A percentile compares a stretch with the other conserved stretches of the same genome.
phyloP scores from a whole-genome alignment of 2,113 vertebrate genomes.

The Opisthocomus hoazin region DNA sequence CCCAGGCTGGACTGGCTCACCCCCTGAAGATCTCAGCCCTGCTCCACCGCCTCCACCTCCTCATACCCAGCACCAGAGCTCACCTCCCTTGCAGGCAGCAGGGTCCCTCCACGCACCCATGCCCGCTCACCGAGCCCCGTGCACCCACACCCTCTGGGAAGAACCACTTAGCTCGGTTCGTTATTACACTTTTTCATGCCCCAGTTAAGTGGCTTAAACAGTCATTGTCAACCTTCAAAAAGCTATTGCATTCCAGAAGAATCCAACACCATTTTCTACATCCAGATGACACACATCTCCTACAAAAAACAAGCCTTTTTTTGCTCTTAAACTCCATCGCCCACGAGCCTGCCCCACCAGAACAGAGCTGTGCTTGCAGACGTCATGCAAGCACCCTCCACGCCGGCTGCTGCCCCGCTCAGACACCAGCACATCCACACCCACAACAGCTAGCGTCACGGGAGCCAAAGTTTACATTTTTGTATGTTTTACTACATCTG shows the following conservation, averaged over 20 bases:
- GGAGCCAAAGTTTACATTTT: background rate
- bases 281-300: background rate
- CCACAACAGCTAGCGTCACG: background rate
- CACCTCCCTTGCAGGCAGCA: background rate
- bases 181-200: background rate
- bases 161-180: background rate
- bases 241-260: background rate
- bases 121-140: rapidly evolving
- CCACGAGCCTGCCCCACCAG: rapidly evolving
- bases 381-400: rapidly evolving
- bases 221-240: background rate
- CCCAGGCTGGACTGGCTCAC: background rate
- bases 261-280: background rate
- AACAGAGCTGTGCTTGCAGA: background rate
- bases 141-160: background rate
- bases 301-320: background rate
- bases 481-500: background rate
- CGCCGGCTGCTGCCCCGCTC: background rate
- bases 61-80: rapidly evolving
- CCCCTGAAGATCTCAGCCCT: background rate
- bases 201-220: background rate
- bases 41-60: background rate
- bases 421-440: background rate
- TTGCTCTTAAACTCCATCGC: rapidly evolving
- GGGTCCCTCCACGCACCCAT: rapidly evolving